phyloP scores from a whole-genome alignment of 2,888 invertebrate species.

The Chymomyza amoena region DNA sequence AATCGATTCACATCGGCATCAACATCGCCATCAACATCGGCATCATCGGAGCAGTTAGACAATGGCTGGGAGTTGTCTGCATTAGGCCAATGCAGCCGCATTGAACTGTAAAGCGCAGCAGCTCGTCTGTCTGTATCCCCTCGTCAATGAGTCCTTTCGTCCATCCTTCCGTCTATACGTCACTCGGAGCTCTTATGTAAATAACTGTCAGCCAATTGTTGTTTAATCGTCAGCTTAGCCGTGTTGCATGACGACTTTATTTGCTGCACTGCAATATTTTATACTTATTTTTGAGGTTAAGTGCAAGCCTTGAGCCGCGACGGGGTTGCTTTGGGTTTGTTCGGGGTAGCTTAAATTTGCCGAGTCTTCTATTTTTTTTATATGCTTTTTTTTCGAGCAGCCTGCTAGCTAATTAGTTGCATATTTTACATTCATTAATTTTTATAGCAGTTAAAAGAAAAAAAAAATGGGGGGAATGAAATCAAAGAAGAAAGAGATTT shows the following conservation, averaged over 20 bases:
- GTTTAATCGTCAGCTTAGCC: constrained; percentile 71
- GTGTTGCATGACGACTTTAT: constrained; percentile 21
- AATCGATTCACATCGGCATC: constrained; percentile 45
- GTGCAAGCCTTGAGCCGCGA: constrained; percentile 30
- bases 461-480: background rate
- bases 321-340: background rate
- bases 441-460: constrained; percentile 40
- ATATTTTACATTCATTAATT: constrained; percentile 74
- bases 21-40: too few species aligned
- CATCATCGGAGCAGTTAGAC: background rate
- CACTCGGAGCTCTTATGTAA: constrained; percentile 61
- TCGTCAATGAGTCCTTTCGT: background rate
- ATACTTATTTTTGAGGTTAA: constrained; percentile 56
- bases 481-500: background rate
- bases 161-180: background rate
- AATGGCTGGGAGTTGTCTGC: constrained; percentile 42
- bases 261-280: constrained; percentile 29
- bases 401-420: constrained; percentile 63
- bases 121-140: background rate
- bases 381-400: background rate
- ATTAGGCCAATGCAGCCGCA: constrained; percentile 38
- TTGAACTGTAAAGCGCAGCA: constrained; percentile 1
- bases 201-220: constrained; percentile 73
- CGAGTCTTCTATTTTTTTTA: background rate
- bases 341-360: background rate